These are phyloP conservation scores for Xestia xanthographa DNA, from an alignment of 2,888 invertebrate species.

Conservation along the genomic window DNA sequence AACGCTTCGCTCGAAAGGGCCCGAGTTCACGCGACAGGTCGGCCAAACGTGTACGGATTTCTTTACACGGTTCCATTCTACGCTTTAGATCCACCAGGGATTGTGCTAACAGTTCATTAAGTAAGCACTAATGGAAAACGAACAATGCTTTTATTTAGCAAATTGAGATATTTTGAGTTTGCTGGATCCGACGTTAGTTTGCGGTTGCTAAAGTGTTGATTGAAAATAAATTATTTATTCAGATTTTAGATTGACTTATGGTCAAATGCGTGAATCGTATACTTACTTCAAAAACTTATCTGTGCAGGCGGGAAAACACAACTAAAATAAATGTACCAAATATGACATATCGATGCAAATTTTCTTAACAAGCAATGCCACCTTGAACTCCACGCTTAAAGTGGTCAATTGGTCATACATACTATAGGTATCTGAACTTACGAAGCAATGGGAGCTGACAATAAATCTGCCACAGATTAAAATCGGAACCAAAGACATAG, in stretches of 20 bases:
- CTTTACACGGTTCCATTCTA: constrained; percentile 51
- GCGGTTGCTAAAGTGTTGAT: neutral
- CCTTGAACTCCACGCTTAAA: neutral
- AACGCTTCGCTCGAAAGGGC: constrained; percentile 53
- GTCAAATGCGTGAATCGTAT: neutral
- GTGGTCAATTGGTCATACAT: neutral
- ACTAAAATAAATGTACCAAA: neutral
- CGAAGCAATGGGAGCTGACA: neutral
- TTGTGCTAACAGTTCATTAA: constrained; percentile 48
- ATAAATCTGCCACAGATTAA: constrained; percentile 24
- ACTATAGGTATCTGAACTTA: neutral
- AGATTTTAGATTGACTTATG: neutral
- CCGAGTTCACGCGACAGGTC: constrained; percentile 50
- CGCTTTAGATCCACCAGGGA: constrained; percentile 39
- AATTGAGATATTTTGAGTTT: constrained; percentile 37
- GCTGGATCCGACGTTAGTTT: neutral
- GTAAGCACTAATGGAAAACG: constrained; percentile 19
- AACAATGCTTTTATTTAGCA: constrained; percentile 43
- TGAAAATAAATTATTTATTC: neutral
- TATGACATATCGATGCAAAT: neutral
- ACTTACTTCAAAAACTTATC: neutral
- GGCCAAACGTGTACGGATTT: constrained; percentile 47
- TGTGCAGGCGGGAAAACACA: neutral
- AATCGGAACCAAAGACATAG: constrained; percentile 1
- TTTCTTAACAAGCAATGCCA: neutral